Evolutionary conservation across 2,113 vertebrate species (phyloP).

Genomic region (Odocoileus virginianus): DNA sequence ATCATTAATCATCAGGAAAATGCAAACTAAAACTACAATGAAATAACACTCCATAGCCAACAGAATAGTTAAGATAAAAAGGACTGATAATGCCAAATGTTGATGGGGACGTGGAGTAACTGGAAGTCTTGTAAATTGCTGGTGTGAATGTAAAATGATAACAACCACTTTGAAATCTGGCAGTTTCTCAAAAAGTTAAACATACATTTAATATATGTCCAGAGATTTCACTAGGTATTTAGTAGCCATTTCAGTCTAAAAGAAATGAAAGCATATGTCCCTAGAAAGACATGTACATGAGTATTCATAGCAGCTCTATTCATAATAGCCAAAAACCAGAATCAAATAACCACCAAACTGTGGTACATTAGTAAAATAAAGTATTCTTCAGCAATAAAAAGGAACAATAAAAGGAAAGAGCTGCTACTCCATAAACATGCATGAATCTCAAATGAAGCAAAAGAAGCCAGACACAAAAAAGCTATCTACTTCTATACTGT

Average conservation of each 20-base stretch:
- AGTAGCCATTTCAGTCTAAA: neutral
- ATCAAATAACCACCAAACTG: neutral
- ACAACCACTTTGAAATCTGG: neutral
- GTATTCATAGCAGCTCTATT: neutral
- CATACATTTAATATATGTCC: neutral
- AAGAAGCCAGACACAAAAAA: neutral
- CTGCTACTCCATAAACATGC: neutral
- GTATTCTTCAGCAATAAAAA: neutral
- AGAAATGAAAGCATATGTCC: neutral
- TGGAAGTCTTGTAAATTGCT: neutral
- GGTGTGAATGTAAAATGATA: neutral
- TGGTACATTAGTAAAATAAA: neutral
- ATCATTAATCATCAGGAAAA: neutral
- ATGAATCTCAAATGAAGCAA: neutral
- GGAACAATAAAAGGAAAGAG: neutral
- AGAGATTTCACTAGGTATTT: neutral
- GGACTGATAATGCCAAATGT: neutral
- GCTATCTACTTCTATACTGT: neutral
- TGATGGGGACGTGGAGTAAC: neutral
- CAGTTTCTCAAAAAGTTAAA: neutral
- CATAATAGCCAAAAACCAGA: neutral
- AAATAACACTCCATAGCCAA: neutral
- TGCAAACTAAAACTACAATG: neutral
- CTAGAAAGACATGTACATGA: neutral
- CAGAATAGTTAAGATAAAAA: neutral